Evolutionary conservation across 2,113 vertebrate species (phyloP).

Genomic region (Galemys pyrenaicus): DNA sequence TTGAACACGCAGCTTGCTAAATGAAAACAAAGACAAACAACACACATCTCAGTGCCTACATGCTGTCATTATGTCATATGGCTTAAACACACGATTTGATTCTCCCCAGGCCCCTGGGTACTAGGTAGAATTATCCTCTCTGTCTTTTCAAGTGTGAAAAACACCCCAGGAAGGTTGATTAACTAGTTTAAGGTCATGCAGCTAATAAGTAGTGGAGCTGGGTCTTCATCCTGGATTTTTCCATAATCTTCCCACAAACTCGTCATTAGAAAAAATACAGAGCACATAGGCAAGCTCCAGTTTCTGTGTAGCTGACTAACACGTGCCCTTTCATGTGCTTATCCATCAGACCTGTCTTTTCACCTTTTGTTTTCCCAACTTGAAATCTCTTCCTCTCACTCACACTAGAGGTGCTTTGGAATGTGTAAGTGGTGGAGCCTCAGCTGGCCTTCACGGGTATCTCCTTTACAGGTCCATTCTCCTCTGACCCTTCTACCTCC

Average conservation of each 20-base stretch:
- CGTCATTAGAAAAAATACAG: background rate
- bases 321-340: accelerated
- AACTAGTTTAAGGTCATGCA: background rate
- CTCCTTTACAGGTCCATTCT: background rate
- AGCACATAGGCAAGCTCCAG: background rate
- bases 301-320: background rate
- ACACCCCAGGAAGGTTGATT: background rate
- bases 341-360: background rate
- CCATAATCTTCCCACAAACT: background rate
- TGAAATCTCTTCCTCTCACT: background rate
- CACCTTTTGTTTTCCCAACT: background rate
- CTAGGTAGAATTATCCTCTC: background rate
- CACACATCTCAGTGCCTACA: background rate
- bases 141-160: slow-evolving; percentile 1
- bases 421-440: too few relatives aligned
- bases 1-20: background rate
- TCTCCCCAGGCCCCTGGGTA: background rate
- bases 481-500: background rate
- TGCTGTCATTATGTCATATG: background rate
- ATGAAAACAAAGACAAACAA: background rate
- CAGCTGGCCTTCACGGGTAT: background rate
- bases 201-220: background rate
- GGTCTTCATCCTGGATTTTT: background rate
- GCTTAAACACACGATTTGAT: background rate
- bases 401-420: background rate